Evolutionary conservation across 53 echinoderm and acorn worm species (phyloP).

Genomic region (Patiria pectinifera): DNA sequence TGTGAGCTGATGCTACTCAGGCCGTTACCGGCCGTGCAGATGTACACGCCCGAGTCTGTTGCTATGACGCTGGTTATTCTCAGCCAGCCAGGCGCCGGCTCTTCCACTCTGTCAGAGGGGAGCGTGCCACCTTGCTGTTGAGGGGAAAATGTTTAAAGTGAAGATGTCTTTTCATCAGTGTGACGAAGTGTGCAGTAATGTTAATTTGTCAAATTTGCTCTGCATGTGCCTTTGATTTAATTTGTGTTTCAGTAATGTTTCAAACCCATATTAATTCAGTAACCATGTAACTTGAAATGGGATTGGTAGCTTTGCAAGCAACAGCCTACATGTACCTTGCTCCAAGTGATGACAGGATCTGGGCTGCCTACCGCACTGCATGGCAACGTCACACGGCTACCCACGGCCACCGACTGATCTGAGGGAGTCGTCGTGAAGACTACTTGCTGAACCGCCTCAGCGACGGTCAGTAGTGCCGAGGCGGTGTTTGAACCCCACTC

Average conservation of each 20-base stretch:
- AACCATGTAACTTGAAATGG: not conserved
- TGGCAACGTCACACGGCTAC: conserved; percentile 79
- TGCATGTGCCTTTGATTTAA: no score
- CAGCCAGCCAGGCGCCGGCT: conserved; percentile 84
- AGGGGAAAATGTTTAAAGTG: not conserved
- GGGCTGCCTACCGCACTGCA: conserved; percentile 84
- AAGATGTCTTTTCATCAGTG: not conserved
- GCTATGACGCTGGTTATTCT: conserved; percentile 71
- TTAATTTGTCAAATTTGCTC: no score
- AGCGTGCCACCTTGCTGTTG: conserved; percentile 42
- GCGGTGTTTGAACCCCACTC: conserved; percentile 88
- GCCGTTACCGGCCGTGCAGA: conserved; percentile 82
- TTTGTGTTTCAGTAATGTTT: no score
- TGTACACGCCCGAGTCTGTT: conserved; percentile 76
- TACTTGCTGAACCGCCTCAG: conserved; percentile 70
- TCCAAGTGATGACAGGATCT: conserved; percentile 78
- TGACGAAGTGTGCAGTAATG: no score
- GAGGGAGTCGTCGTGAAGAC: conserved; percentile 73
- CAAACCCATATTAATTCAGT: not conserved
- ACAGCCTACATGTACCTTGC: conserved; percentile 77
- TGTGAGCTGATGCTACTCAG: conserved; percentile 66
- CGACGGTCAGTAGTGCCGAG: conserved; percentile 81
- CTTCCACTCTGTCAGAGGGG: conserved; percentile 67
- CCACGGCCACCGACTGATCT: conserved; percentile 77
- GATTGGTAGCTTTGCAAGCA: not conserved